phyloP scores from a whole-genome alignment of 2,797 vertebrate species.

The Acanthurus tractus region DNA sequence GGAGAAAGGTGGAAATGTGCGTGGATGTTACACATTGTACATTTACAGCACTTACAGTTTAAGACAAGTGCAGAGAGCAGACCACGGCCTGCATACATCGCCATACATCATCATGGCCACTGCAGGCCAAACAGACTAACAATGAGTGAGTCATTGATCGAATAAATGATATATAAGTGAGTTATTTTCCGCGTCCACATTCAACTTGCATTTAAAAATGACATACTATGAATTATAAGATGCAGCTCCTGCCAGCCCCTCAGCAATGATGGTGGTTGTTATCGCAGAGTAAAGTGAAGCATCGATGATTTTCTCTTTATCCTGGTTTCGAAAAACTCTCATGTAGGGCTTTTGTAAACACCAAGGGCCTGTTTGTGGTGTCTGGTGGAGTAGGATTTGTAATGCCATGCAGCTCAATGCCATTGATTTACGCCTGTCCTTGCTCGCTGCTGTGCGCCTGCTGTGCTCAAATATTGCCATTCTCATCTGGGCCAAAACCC shows the following conservation, averaged over 20 bases:
- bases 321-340: background rate
- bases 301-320: background rate
- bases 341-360: background rate
- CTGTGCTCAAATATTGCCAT: conserved; percentile 48
- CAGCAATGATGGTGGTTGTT: background rate
- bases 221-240: background rate
- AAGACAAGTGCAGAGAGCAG: background rate
- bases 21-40: background rate
- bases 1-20: background rate
- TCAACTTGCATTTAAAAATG: conserved; percentile 15
- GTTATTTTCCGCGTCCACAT: conserved; percentile 7
- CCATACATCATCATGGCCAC: background rate
- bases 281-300: background rate
- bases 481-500: conserved; percentile 52
- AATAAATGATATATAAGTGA: conserved; percentile 7
- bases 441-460: conserved; percentile 26
- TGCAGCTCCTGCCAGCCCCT: background rate
- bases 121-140: background rate
- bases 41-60: background rate
- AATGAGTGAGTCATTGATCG: conserved; percentile 10
- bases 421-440: conserved; percentile 67
- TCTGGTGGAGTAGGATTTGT: conserved; percentile 53
- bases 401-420: conserved; percentile 50
- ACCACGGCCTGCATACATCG: background rate
- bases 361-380: background rate